Base-by-base conservation (phyloP, 2,113 vertebrate genomes). In the Spermophilus dauricus region DNA sequence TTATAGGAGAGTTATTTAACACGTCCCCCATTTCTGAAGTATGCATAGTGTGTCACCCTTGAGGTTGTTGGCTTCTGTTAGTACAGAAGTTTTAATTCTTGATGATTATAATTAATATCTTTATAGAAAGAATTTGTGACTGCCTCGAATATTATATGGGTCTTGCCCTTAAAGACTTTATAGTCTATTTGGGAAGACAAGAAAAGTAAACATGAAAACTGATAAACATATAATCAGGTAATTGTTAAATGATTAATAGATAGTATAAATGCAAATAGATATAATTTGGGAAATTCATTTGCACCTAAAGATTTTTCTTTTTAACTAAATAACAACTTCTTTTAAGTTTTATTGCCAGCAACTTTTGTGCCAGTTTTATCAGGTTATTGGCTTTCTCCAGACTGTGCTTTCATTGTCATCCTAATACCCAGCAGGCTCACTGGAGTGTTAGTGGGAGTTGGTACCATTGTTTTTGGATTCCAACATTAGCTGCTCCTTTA, bases 181-280 rank as follows among this genome's bases (percentile, higher is more conserved):
- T 80, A 42, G 67, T 73, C 28, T 96, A 24, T 81, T 89, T 86
- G 83, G 30, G n/a, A 95, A 85, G 77, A 80, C 10, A 84, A 83
- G 16, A 77, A 34, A 88, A 63, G 45, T 32, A 76, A 65, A 37
- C 24, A 16, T 24, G 83, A 72, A 82, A 51, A 22, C 56, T 70
- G 65, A 75, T 82, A 65, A 72, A 69, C 32, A 61, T 75, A 28
- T 32, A 91, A 83, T 56, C 26, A 86, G 87, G 51, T 93, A 77
- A 34, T 72, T 70, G 17, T 42, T 81, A 39, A 53, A 28, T 95
- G 63, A 24, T 86, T n/a, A 77, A 34, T 45, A 61, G 77, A 61
- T 34, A 84, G 20, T 78, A 18, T 9, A 83, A 42, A 89, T 94
- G 51, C 37, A 56, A 39, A 34, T 75, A 92, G 42, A 92, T 45